Evolutionary conservation across 1,140 invertebrate species (phyloP), one percentile per base, ranked within the genome.

Genomic region (Aphaenogaster ashmeadi): DNA sequence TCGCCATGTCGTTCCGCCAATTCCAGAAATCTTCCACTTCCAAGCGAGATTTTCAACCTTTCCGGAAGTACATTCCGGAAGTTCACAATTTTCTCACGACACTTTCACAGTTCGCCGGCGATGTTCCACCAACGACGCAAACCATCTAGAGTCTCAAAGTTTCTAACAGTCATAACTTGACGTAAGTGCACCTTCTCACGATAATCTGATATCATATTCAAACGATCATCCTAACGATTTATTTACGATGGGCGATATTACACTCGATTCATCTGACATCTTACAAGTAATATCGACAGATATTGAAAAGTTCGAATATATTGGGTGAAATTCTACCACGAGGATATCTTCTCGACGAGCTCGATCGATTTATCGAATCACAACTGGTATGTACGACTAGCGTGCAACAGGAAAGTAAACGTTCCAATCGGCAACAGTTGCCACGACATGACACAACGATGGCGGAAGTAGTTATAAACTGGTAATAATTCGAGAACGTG

Each of bases 1-100:
- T 93, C 89, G 94, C 94, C 94, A 95, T 95, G 47, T 91, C 89
- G 89, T 71, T 58, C 71, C 84, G 36, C 56, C 75, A 77, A 66
- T 69, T 71, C 81, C 58, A 58, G 69, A 72, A 41, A 87, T 66
- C 86, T 69, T 81, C 44, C 66, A 21, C 72, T 62, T 72, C 36
- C 36, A 15, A 36, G 58, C 50, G 27, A 44, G n/a, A 56, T 84
- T 50, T 4, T 56, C 18, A 50, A 9, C 2, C 21, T 33, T 72
- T 36, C 33, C 36, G 52, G 71, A 21, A 38, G 13, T 54, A 41
- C 60, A 62, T 84, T 69, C 50, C 47, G 64, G 79, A 41, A 77
- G 77, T 77, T 86, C 89, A 91, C 89, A 80, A 47, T 74, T 79
- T 36, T 75, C 79, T 90, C 80, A 90, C 86, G 64, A 81, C 89